Conservation (phyloP, 2,797 vertebrate genomes). For the Mus spretus region DNA sequence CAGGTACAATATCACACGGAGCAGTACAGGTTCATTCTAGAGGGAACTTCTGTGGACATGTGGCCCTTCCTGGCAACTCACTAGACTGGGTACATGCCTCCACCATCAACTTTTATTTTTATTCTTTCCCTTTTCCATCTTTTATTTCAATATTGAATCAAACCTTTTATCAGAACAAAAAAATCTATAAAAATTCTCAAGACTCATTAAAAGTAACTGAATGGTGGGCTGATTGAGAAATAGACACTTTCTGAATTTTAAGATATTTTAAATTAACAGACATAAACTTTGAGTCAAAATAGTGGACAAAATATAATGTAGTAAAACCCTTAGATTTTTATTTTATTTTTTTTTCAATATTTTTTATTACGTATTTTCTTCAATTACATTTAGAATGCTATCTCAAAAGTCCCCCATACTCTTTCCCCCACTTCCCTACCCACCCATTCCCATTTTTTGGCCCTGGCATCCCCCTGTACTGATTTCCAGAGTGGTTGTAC, state of each 20-base stretch:
- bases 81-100: neutral
- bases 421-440: too few species aligned
- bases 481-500: too few species aligned
- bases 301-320: neutral
- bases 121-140: neutral
- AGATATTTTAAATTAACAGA: neutral
- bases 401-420: neutral
- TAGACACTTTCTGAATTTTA: neutral
- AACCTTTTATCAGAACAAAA: neutral
- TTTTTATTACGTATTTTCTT: too few species aligned
- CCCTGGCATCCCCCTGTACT: too few species aligned
- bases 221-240: neutral
- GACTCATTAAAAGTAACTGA: neutral
- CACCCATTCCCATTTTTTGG: too few species aligned
- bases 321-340: neutral
- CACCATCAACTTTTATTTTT: neutral
- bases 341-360: neutral
- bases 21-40: neutral
- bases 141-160: slow-evolving; percentile 19
- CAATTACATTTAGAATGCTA: too few species aligned
- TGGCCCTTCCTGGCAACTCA: neutral
- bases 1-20: neutral
- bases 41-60: neutral
- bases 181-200: neutral
- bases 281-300: neutral